phyloP scores from a whole-genome alignment of 2,113 vertebrate genomes.

The Oreochromis spilurus region DNA sequence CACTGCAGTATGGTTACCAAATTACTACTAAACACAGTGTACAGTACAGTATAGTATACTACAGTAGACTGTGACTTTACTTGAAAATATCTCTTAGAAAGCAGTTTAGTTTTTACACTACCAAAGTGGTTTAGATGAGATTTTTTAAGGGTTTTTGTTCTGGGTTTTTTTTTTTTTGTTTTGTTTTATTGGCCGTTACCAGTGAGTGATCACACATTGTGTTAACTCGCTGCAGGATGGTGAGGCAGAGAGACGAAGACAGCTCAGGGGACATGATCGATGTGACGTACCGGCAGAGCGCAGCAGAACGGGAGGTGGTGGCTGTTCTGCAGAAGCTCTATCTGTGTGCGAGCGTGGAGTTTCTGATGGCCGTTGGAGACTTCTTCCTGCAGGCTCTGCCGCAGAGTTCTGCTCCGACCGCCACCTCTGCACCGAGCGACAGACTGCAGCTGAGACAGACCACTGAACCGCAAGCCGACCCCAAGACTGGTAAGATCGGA shows the following conservation, averaged over 20 bases:
- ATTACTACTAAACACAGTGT: neutral
- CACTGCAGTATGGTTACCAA: neutral
- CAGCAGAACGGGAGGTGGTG: slow-evolving; percentile 67
- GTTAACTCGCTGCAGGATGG: slow-evolving; percentile 79
- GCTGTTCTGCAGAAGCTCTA: slow-evolving; percentile 86
- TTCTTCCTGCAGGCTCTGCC: slow-evolving; percentile 90
- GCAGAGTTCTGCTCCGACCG: neutral
- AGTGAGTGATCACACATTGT: neutral
- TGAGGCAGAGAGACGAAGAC: slow-evolving; percentile 76
- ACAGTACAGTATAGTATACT: neutral
- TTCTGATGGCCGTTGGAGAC: slow-evolving; percentile 87
- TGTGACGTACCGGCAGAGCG: slow-evolving; percentile 77
- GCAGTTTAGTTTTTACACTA: neutral
- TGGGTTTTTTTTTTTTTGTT: too few relatives aligned
- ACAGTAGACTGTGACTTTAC: neutral
- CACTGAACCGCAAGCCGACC: slow-evolving; percentile 52
- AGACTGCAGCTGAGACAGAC: slow-evolving; percentile 73
- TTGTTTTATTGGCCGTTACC: neutral
- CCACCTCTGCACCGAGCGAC: slow-evolving; percentile 8
- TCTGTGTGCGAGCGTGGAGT: slow-evolving; percentile 94
- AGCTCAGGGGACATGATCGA: slow-evolving; percentile 81
- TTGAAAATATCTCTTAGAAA: neutral
- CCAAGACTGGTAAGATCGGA: slow-evolving; percentile 23
- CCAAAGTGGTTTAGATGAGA: neutral
- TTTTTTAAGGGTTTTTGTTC: fast-evolving